These are phyloP conservation scores for Philereme transversata DNA, from an alignment of 2,888 invertebrate species.

Conservation along the genomic window DNA sequence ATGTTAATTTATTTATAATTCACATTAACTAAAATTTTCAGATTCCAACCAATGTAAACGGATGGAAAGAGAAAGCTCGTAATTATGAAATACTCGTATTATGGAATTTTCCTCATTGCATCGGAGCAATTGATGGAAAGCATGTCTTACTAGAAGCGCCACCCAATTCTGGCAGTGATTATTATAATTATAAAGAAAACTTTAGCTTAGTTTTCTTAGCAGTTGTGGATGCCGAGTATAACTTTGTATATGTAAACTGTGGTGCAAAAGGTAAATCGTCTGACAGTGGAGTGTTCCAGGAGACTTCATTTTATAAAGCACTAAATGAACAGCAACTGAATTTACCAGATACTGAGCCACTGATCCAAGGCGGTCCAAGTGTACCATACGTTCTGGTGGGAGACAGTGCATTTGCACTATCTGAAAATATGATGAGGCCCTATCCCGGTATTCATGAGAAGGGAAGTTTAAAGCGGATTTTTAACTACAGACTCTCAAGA, in stretches of 20 bases:
- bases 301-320: constrained; percentile 24
- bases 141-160: constrained; percentile 27
- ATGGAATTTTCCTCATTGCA: too few species aligned
- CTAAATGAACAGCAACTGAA: too few species aligned
- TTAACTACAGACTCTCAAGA: too few species aligned
- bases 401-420: constrained; percentile 29
- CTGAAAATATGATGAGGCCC: too few species aligned
- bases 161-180: constrained; percentile 27
- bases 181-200: constrained; percentile 27
- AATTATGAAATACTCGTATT: too few species aligned
- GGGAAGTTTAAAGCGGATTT: constrained; percentile 25
- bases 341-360: too few species aligned
- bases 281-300: constrained; percentile 28
- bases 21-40: too few species aligned
- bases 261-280: constrained; percentile 14
- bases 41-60: too few species aligned
- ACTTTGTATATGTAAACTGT: constrained; percentile 19
- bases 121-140: constrained; percentile 28
- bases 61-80: too few species aligned
- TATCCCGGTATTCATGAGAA: constrained; percentile 24
- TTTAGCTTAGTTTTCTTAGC: constrained; percentile 26
- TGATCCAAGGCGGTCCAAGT: too few species aligned
- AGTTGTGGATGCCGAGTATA: constrained; percentile 23
- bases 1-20: too few species aligned
- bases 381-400: constrained; percentile 26